Percentiles rank a stretch among this genome's conserved stretches.
These are phyloP conservation scores for Dolichopus griseipennis DNA, from an alignment of 2,888 invertebrate genomes.

Conservation along the genomic window DNA sequence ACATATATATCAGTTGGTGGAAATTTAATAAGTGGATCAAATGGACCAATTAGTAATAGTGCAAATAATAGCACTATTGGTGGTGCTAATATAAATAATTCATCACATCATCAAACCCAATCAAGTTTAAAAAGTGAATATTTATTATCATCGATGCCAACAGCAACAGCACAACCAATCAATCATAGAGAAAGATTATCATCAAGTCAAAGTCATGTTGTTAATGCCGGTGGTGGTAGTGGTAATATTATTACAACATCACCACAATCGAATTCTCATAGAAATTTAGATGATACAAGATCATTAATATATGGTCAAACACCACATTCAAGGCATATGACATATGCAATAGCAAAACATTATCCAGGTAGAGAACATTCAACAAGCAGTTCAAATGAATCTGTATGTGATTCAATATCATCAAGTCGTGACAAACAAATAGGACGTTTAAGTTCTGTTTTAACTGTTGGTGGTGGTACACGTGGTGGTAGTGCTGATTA, in stretches of 20 bases:
- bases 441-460: conserved; percentile 28
- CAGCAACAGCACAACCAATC: conserved; percentile 29
- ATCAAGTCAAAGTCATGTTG: conserved; percentile 11
- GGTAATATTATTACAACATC: conserved; percentile 34
- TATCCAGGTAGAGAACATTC: conserved; percentile 38
- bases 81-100: conserved; percentile 30
- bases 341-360: conserved; percentile 32
- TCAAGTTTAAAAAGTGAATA: conserved; percentile 38
- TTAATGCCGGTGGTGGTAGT: conserved; percentile 16
- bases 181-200: conserved; percentile 21
- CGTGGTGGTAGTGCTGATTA: conserved; percentile 33
- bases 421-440: conserved; percentile 48
- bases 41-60: conserved; percentile 25
- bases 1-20: conserved; percentile 21
- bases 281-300: conserved; percentile 34
- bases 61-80: conserved; percentile 18
- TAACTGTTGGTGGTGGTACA: conserved; percentile 13
- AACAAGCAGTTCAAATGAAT: conserved; percentile 79
- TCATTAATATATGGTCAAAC: conserved; percentile 18
- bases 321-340: conserved; percentile 14
- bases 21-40: conserved; percentile 27
- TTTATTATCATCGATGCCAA: conserved; percentile 34
- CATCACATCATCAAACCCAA: conserved; percentile 37
- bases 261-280: conserved; percentile 32
- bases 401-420: conserved; percentile 61